Evolutionary conservation across 2,113 vertebrate species (phyloP).

Genomic region (Thermophis baileyi): DNA sequence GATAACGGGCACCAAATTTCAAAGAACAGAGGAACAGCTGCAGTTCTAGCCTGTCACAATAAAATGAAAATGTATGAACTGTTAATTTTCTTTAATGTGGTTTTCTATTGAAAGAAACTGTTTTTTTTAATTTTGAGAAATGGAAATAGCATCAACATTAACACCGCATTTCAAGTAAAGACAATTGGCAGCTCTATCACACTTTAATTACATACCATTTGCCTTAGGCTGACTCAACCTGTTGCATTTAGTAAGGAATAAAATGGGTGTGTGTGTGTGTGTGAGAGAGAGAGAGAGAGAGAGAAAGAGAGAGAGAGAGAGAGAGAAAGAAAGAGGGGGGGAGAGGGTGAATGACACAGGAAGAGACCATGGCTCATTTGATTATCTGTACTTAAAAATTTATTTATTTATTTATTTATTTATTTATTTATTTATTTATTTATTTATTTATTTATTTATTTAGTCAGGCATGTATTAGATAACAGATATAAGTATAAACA

Average conservation of each 20-base stretch:
- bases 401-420: too few species aligned
- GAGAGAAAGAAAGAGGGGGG: not conserved
- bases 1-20: slow-evolving; percentile 16
- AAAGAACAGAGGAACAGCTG: slow-evolving; percentile 24
- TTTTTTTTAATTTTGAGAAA: slow-evolving; percentile 4
- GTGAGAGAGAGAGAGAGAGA: not conserved
- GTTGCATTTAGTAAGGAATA: not conserved
- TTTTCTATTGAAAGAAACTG: not conserved
- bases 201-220: not conserved
- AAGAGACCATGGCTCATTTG: not conserved
- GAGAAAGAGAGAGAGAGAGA: not conserved
- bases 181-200: not conserved
- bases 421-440: too few species aligned
- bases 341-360: not conserved
- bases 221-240: not conserved
- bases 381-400: not conserved
- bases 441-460: too few species aligned
- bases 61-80: slow-evolving; percentile 20
- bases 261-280: not conserved
- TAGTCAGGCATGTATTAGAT: too few species aligned
- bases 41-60: not conserved
- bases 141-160: not conserved
- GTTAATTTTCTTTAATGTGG: slow-evolving; percentile 28
- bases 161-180: not conserved
- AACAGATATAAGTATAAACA: too few species aligned